Conservation (phyloP, 1,140 invertebrate species). For the Drosophila burlai region DNA sequence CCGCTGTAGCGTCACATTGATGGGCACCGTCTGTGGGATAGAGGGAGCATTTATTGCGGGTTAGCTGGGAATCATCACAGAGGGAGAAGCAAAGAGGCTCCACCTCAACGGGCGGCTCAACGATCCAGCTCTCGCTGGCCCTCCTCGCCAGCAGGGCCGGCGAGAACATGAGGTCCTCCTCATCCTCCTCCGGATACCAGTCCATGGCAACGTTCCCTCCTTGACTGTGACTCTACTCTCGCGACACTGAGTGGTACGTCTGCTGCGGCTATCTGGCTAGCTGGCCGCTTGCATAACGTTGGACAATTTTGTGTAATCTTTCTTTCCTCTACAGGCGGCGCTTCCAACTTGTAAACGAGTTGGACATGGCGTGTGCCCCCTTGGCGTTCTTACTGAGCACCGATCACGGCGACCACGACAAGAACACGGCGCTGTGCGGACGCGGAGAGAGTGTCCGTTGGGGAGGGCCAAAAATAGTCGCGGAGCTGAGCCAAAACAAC, state of each 20-base stretch:
- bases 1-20: constrained; percentile 90
- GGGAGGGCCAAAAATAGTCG: constrained; percentile 70
- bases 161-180: constrained; percentile 93
- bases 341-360: constrained; percentile 76
- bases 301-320: constrained; percentile 42
- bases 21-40: constrained; percentile 88
- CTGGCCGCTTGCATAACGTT: constrained; percentile 64
- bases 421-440: constrained; percentile 1
- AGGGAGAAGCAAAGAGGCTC: background rate
- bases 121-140: constrained; percentile 94
- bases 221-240: background rate
- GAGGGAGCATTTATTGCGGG: background rate
- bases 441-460: constrained; percentile 17
- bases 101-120: constrained; percentile 92
- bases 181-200: constrained; percentile 92
- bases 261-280: constrained; percentile 4
- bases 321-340: constrained; percentile 42
- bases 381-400: constrained; percentile 43
- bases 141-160: constrained; percentile 92
- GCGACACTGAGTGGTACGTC: constrained; percentile 10
- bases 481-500: constrained; percentile 72
- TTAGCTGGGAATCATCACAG: background rate
- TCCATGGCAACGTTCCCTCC: constrained; percentile 62
- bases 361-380: constrained; percentile 66
- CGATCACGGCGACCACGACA: background rate